phyloP scores from a whole-genome alignment of 2,888 invertebrate genomes.

The Salticus scenicus region DNA sequence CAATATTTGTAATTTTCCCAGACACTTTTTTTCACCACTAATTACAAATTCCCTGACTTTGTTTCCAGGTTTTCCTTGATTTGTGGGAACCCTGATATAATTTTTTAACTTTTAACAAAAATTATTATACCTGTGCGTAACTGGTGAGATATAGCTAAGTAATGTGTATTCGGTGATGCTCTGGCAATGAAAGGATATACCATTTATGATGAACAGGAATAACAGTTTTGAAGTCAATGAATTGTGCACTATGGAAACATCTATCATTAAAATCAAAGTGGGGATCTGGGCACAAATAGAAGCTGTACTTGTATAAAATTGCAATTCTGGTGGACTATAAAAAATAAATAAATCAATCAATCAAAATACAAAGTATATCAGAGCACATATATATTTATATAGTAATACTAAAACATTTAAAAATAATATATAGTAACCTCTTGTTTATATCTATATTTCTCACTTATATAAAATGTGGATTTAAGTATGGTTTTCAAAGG shows the following conservation, averaged over 20 bases:
- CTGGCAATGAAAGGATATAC: conserved; percentile 87
- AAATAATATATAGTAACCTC: too few species aligned
- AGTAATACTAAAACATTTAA: too few species aligned
- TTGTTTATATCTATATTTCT: too few species aligned
- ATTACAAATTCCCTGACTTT: too few species aligned
- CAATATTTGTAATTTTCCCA: too few species aligned
- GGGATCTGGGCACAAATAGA: conserved; percentile 85
- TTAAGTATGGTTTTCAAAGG: too few species aligned
- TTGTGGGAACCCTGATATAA: too few species aligned
- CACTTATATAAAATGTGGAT: too few species aligned
- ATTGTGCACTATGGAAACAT: conserved; percentile 78
- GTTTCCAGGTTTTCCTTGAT: too few species aligned
- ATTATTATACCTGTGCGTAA: conserved; percentile 85
- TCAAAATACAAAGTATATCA: background rate
- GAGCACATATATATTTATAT: too few species aligned
- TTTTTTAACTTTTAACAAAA: too few species aligned
- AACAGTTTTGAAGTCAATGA: conserved; percentile 78
- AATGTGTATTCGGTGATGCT: conserved; percentile 86
- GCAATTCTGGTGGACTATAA: conserved; percentile 84
- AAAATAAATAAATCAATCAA: background rate
- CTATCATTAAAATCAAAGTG: conserved; percentile 82
- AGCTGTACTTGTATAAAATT: conserved; percentile 86
- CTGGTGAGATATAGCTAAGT: conserved; percentile 87
- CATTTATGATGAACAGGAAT: conserved; percentile 82
- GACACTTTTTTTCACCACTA: too few species aligned